Percentiles rank a stretch among this genome's conserved stretches.
phyloP scores from a whole-genome alignment of 2,888 invertebrate genomes.

The Cryptophagus acutangulus region DNA sequence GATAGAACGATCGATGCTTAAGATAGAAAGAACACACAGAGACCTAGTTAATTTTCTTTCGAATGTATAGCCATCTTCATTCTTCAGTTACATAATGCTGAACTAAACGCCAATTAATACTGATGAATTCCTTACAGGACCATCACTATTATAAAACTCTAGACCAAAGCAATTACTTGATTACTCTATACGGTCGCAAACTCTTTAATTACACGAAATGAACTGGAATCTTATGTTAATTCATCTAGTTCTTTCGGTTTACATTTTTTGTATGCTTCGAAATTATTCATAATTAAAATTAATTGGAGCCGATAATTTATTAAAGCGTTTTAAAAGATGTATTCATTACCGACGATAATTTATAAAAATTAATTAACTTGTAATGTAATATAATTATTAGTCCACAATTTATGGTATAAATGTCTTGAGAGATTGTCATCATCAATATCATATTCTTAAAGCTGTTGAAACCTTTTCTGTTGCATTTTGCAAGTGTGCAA shows the following conservation, averaged over 20 bases:
- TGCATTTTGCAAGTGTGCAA: no score
- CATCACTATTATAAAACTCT: constrained; percentile 19
- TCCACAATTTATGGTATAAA: no score
- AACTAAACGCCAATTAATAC: constrained; percentile 18
- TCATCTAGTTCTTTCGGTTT: not conserved
- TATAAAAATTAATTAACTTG: no score
- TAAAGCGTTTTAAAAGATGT: no score
- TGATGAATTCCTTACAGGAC: constrained; percentile 17
- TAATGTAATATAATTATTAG: no score
- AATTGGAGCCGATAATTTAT: no score
- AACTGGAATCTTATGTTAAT: not conserved
- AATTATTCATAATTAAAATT: not conserved
- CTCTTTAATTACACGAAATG: not conserved
- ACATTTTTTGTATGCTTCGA: constrained; percentile 1
- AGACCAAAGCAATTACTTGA: constrained; percentile 24
- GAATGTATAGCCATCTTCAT: constrained; percentile 10
- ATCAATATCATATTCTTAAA: no score
- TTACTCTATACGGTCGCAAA: constrained; percentile 21
- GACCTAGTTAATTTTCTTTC: constrained; percentile 2
- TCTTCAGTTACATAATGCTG: constrained; percentile 14
- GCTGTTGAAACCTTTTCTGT: no score
- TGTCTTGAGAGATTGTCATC: no score
- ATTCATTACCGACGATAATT: no score
- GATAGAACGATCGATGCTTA: no score
- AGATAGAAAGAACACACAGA: constrained; percentile 23